Conservation (phyloP, 2,888 invertebrate genomes). For the Polydrusus cervinus region DNA sequence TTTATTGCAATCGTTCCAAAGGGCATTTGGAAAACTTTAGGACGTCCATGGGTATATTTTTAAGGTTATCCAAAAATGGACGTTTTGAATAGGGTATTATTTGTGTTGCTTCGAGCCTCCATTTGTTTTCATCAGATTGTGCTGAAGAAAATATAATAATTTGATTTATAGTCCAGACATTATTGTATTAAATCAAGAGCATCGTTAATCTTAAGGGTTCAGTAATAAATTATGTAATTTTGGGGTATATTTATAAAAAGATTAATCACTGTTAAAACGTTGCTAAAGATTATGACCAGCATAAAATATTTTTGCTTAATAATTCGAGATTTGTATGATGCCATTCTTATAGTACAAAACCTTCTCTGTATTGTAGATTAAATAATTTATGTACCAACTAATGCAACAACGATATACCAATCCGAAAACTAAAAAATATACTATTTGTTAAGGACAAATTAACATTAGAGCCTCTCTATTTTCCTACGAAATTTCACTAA, state of each 20-base stretch:
- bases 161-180: not conserved
- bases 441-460: no score
- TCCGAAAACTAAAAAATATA: no score
- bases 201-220: conserved; percentile 8
- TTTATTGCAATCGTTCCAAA: no score
- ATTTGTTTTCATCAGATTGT: conserved; percentile 12
- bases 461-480: no score
- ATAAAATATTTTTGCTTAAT: not conserved
- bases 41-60: no score
- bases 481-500: no score
- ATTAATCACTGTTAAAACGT: not conserved
- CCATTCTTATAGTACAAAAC: no score
- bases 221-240: conserved; percentile 1
- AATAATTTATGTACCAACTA: no score
- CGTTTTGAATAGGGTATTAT: not conserved
- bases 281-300: not conserved
- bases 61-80: no score
- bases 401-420: no score
- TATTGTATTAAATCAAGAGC: conserved; percentile 3
- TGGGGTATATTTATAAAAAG: not conserved
- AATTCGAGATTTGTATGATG: not conserved
- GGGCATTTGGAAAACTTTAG: no score
- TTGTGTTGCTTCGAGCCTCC: not conserved
- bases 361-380: no score
- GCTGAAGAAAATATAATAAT: conserved; percentile 12